phyloP scores from a whole-genome alignment of 2,113 vertebrate genomes.

The Myotis brandtii region DNA sequence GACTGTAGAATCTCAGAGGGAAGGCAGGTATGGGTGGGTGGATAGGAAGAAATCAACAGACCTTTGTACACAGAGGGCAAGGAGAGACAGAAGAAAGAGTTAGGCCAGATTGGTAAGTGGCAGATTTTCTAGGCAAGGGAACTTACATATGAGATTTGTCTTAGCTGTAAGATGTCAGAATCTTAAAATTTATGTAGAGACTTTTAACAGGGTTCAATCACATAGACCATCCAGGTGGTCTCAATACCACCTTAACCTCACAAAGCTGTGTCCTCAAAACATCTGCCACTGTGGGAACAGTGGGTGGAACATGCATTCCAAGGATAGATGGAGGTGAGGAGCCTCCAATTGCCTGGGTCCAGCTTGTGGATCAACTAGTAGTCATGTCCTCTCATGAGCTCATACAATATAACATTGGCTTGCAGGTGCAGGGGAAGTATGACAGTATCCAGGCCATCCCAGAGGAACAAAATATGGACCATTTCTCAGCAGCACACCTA shows the following conservation, averaged over 20 bases:
- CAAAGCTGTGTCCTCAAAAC: not conserved
- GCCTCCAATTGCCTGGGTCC: not conserved
- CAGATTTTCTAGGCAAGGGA: not conserved
- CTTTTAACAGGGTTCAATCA: not conserved
- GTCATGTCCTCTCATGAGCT: not conserved
- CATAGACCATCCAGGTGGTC: not conserved
- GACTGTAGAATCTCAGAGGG: too few relatives aligned
- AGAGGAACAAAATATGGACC: not conserved
- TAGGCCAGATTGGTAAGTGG: not conserved
- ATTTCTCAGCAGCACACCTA: not conserved
- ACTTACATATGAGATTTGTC: not conserved
- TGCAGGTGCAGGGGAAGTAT: not conserved
- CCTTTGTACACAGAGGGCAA: not conserved
- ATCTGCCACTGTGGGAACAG: not conserved
- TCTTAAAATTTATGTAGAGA: not conserved
- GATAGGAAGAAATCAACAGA: not conserved
- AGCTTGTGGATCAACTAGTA: accelerated
- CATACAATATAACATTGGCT: not conserved
- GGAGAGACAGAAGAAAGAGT: not conserved
- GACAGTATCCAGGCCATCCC: not conserved
- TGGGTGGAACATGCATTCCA: not conserved
- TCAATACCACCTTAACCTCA: not conserved
- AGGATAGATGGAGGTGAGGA: not conserved
- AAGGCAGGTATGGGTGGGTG: too few relatives aligned
- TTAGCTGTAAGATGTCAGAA: not conserved